phyloP scores from a whole-genome alignment of 2,888 invertebrate genomes.

The Myathropa florea region DNA sequence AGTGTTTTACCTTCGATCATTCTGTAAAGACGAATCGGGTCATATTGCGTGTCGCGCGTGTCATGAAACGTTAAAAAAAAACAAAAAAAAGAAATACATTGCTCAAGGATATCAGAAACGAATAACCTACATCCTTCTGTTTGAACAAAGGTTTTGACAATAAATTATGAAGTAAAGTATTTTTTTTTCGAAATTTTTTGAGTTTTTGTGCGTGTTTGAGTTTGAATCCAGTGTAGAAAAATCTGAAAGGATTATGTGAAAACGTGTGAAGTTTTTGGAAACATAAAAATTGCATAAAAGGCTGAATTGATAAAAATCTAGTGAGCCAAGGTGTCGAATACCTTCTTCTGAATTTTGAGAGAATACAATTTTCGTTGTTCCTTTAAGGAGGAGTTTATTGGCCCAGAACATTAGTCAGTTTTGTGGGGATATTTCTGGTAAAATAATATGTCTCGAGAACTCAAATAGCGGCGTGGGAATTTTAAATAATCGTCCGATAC shows the following conservation, averaged over 20 bases:
- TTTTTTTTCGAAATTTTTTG: background rate
- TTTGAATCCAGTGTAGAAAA: background rate
- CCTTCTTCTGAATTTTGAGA: no score
- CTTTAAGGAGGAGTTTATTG: background rate
- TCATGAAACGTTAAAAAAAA: constrained; percentile 32
- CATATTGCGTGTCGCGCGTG: constrained; percentile 50
- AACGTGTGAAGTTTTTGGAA: no score
- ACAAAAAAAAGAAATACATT: constrained; percentile 2
- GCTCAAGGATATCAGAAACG: background rate
- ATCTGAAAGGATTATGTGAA: no score
- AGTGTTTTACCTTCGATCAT: constrained; percentile 61
- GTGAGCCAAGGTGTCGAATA: no score
- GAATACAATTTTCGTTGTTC: no score
- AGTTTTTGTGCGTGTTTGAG: background rate
- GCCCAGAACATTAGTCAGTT: background rate
- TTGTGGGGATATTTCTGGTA: no score
- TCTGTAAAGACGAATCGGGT: constrained; percentile 56
- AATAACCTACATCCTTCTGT: background rate
- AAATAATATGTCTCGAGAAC: background rate
- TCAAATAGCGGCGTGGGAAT: background rate
- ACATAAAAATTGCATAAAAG: background rate
- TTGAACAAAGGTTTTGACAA: background rate
- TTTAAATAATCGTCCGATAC: background rate
- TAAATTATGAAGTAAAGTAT: background rate
- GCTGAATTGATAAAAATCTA: background rate